phyloP scores from a whole-genome alignment of 2,888 invertebrate species.

The Petrolisthes cinctipes region DNA sequence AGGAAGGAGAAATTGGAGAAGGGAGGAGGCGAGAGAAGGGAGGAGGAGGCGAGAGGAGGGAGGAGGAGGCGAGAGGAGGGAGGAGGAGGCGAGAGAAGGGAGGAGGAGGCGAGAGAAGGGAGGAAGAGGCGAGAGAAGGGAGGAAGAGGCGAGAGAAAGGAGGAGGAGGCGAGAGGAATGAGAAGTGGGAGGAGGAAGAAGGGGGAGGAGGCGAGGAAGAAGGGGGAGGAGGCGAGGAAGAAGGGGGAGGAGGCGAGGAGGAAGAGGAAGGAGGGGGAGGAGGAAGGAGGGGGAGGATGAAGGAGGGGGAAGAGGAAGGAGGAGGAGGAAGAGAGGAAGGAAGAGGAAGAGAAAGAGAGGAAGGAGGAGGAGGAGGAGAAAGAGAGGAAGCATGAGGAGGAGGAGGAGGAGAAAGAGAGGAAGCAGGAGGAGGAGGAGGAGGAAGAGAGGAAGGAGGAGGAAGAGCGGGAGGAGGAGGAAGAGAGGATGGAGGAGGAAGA shows the following conservation, averaged over 20 bases:
- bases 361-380: neutral
- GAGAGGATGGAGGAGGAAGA: neutral
- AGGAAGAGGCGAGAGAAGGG: neutral
- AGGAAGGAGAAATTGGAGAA: neutral
- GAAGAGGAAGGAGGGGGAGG: neutral
- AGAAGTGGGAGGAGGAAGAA: neutral
- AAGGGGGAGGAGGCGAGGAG: neutral
- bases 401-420: neutral
- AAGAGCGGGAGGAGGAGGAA: neutral
- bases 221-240: conserved; percentile 1
- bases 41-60: neutral
- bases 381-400: neutral
- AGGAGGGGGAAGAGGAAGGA: neutral
- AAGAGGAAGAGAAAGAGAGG: too few relatives aligned
- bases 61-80: neutral
- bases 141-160: neutral
- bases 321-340: neutral
- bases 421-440: neutral
- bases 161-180: neutral
- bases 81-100: neutral
- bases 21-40: neutral
- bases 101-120: neutral
- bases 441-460: conserved; percentile 12
- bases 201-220: neutral
- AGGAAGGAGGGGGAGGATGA: neutral